phyloP scores from a whole-genome alignment of 1,140 invertebrate genomes.

The Drosophila lacertosa region DNA sequence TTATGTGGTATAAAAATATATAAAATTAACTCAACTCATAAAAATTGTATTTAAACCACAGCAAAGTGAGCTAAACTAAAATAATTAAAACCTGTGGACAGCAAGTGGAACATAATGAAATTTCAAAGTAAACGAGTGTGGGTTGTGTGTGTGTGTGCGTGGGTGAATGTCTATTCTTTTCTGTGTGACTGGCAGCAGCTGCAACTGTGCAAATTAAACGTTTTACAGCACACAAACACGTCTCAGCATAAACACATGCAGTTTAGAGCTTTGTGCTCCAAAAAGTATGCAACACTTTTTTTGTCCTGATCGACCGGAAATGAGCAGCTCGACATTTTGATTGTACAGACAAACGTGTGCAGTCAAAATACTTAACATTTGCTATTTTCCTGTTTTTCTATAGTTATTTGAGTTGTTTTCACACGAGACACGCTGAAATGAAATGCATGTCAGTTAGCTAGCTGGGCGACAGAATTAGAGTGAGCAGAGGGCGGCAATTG shows the following conservation, averaged over 20 bases:
- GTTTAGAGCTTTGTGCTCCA: constrained; percentile 7
- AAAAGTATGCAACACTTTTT: constrained; percentile 57
- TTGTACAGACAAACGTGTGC: background rate
- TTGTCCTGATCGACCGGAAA: constrained; percentile 47
- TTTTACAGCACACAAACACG: constrained; percentile 37
- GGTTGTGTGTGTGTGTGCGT: constrained; percentile 6
- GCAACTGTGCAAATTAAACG: constrained; percentile 63
- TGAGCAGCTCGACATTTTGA: constrained; percentile 17
- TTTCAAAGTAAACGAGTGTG: background rate
- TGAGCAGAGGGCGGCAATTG: background rate
- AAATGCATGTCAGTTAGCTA: constrained; percentile 52
- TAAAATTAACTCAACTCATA: constrained; percentile 3
- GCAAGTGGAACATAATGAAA: constrained; percentile 27
- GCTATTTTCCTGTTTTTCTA: background rate
- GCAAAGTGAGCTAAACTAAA: constrained; percentile 2
- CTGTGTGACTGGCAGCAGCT: constrained; percentile 43
- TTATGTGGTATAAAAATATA: background rate
- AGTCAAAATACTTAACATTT: constrained; percentile 26
- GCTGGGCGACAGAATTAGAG: constrained; percentile 14
- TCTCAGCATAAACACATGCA: background rate
- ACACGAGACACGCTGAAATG: constrained; percentile 30
- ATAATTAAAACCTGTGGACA: constrained; percentile 17
- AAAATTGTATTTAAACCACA: no score
- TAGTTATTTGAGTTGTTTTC: constrained; percentile 12
- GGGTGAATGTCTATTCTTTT: constrained; percentile 10